Evolutionary conservation across 2,113 vertebrate genomes (phyloP).

Genomic region (Lagenorhynchus albirostris): DNA sequence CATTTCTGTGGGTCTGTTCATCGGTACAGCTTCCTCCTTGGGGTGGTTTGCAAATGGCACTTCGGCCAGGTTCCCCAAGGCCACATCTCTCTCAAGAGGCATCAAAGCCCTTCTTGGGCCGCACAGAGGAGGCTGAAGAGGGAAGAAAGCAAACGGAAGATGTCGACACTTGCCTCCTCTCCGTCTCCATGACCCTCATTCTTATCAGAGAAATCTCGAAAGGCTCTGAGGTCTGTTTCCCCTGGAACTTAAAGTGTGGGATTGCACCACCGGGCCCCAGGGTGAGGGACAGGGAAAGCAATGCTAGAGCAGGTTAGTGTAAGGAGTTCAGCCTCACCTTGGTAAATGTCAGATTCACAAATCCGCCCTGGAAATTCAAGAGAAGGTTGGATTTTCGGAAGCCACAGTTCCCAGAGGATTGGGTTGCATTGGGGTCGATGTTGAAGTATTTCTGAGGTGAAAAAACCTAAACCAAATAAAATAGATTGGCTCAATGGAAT

Average conservation of each 20-base stretch:
- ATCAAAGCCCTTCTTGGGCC: neutral
- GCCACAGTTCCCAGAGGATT: slow-evolving; percentile 81
- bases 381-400: slow-evolving; percentile 75
- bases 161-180: slow-evolving; percentile 39
- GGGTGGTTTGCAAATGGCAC: neutral
- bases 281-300: neutral
- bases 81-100: neutral
- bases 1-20: slow-evolving; percentile 22
- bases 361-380: slow-evolving; percentile 82
- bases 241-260: neutral
- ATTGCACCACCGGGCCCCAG: neutral
- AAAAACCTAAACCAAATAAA: slow-evolving; percentile 56
- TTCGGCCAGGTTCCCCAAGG: neutral
- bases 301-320: accelerated
- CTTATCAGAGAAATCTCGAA: slow-evolving; percentile 59
- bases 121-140: neutral
- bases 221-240: neutral
- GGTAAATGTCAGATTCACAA: slow-evolving; percentile 86
- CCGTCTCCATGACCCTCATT: neutral
- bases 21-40: slow-evolving; percentile 53
- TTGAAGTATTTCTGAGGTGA: slow-evolving; percentile 80
- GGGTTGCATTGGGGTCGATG: slow-evolving; percentile 82
- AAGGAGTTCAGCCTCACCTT: slow-evolving; percentile 82
- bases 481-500: neutral
- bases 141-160: slow-evolving; percentile 55